These are phyloP conservation scores for Lepidurus arcticus DNA, from an alignment of 1,140 invertebrate genomes.

Conservation along the genomic window DNA sequence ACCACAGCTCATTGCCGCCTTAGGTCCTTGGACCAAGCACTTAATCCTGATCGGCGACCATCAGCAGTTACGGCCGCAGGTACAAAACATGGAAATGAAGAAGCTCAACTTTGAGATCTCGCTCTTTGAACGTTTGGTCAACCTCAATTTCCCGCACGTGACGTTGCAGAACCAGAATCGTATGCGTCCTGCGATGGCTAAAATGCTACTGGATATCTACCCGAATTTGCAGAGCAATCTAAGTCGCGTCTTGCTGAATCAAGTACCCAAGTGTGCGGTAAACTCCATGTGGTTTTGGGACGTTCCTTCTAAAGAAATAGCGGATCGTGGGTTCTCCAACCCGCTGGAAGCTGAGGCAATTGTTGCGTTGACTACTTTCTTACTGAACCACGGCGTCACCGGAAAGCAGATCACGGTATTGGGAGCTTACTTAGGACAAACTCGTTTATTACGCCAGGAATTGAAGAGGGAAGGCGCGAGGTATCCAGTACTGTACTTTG, in stretches of 20 bases:
- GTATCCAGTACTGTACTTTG: background rate
- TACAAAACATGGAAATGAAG: conserved; percentile 37
- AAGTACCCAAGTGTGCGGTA: background rate
- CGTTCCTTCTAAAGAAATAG: background rate
- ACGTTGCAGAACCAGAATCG: conserved; percentile 34
- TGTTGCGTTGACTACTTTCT: conserved; percentile 15
- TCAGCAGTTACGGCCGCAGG: conserved; percentile 40
- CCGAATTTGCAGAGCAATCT: conserved; percentile 25
- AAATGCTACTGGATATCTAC: conserved; percentile 35
- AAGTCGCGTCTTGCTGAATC: background rate
- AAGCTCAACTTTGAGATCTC: conserved; percentile 41
- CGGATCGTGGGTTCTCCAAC: conserved; percentile 23
- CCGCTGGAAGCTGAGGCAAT: conserved; percentile 23
- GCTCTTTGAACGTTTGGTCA: conserved; percentile 42
- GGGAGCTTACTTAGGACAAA: conserved; percentile 25
- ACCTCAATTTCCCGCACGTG: conserved; percentile 35
- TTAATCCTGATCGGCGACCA: conserved; percentile 44
- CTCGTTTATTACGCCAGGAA: background rate
- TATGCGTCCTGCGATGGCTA: conserved; percentile 40
- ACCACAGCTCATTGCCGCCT: conserved; percentile 44
- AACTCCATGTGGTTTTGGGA: conserved; percentile 26
- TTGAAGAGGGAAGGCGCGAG: background rate
- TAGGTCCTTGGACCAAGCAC: conserved; percentile 48
- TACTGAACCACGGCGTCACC: conserved; percentile 23
- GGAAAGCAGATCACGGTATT: conserved; percentile 23